Percentiles rank a stretch among this genome's conserved stretches.
Conservation (phyloP, 2,113 vertebrate genomes). For the Typhlomys cinereus region DNA sequence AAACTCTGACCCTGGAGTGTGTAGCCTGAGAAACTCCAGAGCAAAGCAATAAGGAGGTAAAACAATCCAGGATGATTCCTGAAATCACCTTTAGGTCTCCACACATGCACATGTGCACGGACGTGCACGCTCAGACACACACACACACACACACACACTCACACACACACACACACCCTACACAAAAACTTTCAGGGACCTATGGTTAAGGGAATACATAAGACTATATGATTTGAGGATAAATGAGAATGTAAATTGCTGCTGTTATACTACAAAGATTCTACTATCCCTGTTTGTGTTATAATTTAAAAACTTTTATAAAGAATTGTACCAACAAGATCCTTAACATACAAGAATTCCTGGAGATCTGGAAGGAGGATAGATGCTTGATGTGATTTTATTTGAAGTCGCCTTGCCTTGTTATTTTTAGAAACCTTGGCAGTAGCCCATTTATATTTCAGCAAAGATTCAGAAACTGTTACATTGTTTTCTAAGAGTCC, state of each 20-base stretch:
- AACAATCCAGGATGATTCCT: too few species aligned
- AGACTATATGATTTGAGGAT: not conserved
- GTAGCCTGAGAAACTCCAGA: too few species aligned
- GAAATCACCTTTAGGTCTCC: too few species aligned
- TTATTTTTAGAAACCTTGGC: not conserved
- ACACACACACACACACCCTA: too few species aligned
- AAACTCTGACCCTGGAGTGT: too few species aligned
- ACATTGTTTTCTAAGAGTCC: not conserved
- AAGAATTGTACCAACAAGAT: not conserved
- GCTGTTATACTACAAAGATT: not conserved
- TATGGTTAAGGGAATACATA: not conserved
- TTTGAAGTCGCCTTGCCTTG: not conserved
- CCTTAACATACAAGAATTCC: not conserved
- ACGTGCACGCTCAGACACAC: too few species aligned
- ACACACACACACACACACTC: too few species aligned
- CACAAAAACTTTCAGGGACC: not conserved
- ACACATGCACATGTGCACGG: too few species aligned
- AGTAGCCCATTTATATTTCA: not conserved
- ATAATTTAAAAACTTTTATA: not conserved
- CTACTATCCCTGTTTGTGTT: too few species aligned
- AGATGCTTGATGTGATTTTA: not conserved
- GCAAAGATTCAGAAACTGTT: not conserved
- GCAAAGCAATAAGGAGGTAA: too few species aligned
- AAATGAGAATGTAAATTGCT: not conserved
- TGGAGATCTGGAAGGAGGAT: not conserved